These are phyloP conservation scores for Trissonchulus sp. DNA, from an alignment of 2,888 invertebrate genomes.

Conservation along the genomic window DNA sequence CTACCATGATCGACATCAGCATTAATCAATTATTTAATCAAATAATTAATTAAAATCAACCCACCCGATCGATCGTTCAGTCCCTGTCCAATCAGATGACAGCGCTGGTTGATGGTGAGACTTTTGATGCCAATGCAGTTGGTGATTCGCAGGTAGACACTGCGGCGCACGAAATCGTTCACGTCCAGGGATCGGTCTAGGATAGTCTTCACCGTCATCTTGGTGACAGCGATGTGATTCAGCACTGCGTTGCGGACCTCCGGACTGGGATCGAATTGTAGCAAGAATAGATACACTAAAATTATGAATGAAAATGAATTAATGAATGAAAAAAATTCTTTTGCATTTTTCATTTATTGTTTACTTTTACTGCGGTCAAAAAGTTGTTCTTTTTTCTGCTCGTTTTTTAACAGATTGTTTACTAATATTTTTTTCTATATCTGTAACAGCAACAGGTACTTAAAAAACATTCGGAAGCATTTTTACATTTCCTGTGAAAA, in stretches of 20 bases:
- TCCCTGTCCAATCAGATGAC: conserved; percentile 62
- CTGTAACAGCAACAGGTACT: no score
- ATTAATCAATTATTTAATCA: no score
- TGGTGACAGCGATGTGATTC: conserved; percentile 67
- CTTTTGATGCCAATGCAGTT: conserved; percentile 59
- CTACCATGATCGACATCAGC: no score
- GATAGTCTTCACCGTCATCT: conserved; percentile 65
- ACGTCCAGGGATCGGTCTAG: conserved; percentile 69
- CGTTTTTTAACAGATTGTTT: no score
- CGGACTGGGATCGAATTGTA: conserved; percentile 64
- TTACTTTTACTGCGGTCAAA: no score
- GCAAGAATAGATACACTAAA: conserved; percentile 51
- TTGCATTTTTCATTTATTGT: no score
- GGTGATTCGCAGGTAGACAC: conserved; percentile 59
- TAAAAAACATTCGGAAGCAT: no score
- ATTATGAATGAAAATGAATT: conserved; percentile 23
- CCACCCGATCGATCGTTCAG: conserved; percentile 62
- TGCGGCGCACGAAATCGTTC: conserved; percentile 67
- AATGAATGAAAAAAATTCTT: no score
- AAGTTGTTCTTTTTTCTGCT: no score
- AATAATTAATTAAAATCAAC: conserved; percentile 45
- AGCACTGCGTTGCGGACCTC: conserved; percentile 67
- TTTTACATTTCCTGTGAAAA: no score
- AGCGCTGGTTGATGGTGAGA: conserved; percentile 64
- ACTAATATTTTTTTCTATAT: no score